phyloP scores from a whole-genome alignment of 2,797 vertebrate species.

The Xiphophorus birchmanni region DNA sequence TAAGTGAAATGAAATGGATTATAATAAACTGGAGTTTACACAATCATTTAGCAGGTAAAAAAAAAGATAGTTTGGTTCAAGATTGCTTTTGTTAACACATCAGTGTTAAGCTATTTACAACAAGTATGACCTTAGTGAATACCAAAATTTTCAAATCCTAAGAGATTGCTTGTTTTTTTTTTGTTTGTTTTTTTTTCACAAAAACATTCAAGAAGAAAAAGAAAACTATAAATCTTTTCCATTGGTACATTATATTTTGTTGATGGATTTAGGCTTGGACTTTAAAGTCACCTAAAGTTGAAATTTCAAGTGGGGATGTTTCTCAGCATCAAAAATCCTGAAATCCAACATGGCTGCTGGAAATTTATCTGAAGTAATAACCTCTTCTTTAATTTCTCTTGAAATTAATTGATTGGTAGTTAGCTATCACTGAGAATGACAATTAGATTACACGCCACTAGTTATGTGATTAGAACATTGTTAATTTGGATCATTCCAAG shows the following conservation, averaged over 20 bases:
- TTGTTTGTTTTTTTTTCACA: neutral
- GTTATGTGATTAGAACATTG: neutral
- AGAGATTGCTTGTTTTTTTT: neutral
- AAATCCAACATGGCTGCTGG: neutral
- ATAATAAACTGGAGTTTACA: slow-evolving; percentile 31
- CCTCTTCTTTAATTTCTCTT: no score
- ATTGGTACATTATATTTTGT: neutral
- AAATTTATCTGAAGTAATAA: neutral
- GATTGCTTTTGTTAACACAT: slow-evolving; percentile 8
- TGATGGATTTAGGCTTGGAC: neutral
- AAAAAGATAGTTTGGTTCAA: neutral
- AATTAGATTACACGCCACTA: neutral
- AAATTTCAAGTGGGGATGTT: neutral
- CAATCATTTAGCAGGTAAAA: slow-evolving; percentile 13
- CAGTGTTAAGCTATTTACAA: neutral
- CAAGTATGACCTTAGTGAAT: neutral
- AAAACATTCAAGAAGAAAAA: neutral
- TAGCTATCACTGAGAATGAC: neutral
- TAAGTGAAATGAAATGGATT: slow-evolving; percentile 38
- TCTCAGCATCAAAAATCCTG: neutral
- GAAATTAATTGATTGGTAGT: neutral
- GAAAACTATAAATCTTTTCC: neutral
- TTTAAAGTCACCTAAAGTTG: neutral
- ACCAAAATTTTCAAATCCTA: neutral
- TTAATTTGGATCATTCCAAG: neutral